Percentiles rank a stretch among this genome's conserved stretches.
These are phyloP conservation scores for Festucalex cinctus DNA, from an alignment of 2,113 vertebrate species.

Conservation along the genomic window DNA sequence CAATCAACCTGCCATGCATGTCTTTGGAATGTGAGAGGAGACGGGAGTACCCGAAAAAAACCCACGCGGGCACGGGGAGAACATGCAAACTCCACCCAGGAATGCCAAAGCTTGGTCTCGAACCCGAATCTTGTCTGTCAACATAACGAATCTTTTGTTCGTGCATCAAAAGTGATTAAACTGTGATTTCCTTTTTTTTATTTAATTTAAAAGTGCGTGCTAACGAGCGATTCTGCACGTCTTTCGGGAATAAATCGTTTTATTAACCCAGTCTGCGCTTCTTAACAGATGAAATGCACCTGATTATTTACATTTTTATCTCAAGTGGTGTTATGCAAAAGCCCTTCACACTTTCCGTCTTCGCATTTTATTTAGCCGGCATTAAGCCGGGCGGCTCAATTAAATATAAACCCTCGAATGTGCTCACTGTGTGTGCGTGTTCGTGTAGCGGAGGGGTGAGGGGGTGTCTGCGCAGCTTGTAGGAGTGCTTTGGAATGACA, in stretches of 20 bases:
- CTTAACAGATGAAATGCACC: conserved; percentile 6
- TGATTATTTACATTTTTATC: conserved; percentile 35
- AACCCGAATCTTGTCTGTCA: too few species aligned
- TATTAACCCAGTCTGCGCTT: conserved; percentile 17
- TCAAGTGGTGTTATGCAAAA: conserved; percentile 25
- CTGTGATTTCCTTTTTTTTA: background rate
- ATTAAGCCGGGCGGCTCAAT: conserved; percentile 51
- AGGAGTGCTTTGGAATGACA: conserved; percentile 58
- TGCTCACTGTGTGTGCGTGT: conserved; percentile 14
- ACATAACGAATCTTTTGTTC: background rate
- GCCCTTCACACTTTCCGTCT: conserved; percentile 23
- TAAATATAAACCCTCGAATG: conserved; percentile 37
- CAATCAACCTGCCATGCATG: too few species aligned
- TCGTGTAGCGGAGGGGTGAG: conserved; percentile 13
- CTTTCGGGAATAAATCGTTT: conserved; percentile 24
- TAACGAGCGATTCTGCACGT: conserved; percentile 20
- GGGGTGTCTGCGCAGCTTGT: conserved; percentile 27
- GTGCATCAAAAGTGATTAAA: background rate
- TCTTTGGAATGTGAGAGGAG: too few species aligned
- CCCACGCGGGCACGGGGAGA: too few species aligned
- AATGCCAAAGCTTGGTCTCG: too few species aligned
- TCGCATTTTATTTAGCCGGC: conserved; percentile 45
- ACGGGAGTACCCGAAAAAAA: too few species aligned
- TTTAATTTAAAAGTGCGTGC: background rate
- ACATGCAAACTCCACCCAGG: too few species aligned